phyloP scores from a whole-genome alignment of 2,797 vertebrate genomes.

The Anisognathus igniventris region DNA sequence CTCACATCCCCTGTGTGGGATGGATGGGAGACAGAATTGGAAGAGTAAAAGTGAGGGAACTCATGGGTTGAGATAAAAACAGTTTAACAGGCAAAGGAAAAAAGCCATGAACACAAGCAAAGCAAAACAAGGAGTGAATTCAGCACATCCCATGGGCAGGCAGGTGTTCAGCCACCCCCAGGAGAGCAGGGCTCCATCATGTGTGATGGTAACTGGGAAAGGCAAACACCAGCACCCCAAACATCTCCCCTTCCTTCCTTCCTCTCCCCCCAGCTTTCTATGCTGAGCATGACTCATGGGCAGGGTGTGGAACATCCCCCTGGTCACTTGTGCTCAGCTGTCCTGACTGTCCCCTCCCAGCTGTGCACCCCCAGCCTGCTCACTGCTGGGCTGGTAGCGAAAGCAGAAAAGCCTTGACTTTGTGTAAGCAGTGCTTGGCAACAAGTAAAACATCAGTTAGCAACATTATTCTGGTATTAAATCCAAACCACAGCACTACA shows the following conservation, averaged over 20 bases:
- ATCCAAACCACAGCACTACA: neutral
- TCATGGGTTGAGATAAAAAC: neutral
- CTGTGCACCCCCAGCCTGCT: neutral
- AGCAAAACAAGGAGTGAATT: neutral
- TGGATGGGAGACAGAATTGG: neutral
- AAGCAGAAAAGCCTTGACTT: neutral
- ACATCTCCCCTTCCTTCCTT: neutral
- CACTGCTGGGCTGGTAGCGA: neutral
- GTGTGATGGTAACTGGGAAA: neutral
- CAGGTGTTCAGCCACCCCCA: neutral
- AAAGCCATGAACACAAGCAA: neutral
- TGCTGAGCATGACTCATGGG: neutral
- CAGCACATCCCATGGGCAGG: neutral
- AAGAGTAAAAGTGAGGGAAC: neutral
- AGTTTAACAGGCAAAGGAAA: neutral
- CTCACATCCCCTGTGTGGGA: fast-evolving
- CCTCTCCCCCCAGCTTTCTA: neutral
- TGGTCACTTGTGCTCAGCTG: neutral
- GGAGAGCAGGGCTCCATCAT: neutral
- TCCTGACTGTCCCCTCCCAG: neutral
- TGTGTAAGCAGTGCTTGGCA: neutral
- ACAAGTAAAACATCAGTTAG: neutral
- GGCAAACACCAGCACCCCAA: neutral
- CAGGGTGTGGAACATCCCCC: neutral
- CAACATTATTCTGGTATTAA: neutral